phyloP scores from a whole-genome alignment of 2,797 vertebrate genomes.

The Eulemur albifrons region DNA sequence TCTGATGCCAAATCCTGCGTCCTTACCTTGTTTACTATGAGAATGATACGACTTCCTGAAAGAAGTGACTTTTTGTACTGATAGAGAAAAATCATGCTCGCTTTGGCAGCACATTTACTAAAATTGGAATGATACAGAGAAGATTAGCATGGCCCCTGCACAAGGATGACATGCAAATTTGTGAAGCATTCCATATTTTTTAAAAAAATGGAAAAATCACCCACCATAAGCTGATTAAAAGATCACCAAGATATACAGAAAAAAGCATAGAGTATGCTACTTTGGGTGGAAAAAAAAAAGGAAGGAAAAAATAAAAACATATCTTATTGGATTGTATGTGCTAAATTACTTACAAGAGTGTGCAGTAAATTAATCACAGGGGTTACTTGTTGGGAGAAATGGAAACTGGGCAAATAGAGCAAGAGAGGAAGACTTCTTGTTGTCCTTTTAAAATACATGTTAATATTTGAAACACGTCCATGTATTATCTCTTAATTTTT shows the following conservation, averaged over 20 bases:
- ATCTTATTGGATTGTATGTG: neutral
- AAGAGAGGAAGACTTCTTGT: neutral
- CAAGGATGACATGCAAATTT: no score
- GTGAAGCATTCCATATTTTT: no score
- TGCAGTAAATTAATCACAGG: slow-evolving; percentile 19
- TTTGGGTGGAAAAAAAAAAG: neutral
- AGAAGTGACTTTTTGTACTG: neutral
- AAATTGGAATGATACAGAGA: no score
- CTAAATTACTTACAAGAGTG: slow-evolving; percentile 19
- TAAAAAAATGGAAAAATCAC: no score
- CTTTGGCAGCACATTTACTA: no score
- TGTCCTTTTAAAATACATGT: slow-evolving; percentile 33
- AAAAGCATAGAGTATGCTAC: neutral
- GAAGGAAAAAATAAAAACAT: neutral
- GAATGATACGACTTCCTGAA: neutral
- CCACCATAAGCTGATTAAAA: neutral
- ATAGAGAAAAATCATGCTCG: neutral
- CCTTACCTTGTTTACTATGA: neutral
- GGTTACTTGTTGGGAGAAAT: neutral
- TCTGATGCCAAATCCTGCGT: neutral
- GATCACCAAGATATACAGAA: neutral
- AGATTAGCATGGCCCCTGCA: no score
- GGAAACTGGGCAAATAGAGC: neutral
- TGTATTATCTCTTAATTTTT: slow-evolving; percentile 20
- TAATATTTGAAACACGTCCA: neutral